phyloP scores from a whole-genome alignment of 2,888 invertebrate genomes.

The Nemoura dubitans region DNA sequence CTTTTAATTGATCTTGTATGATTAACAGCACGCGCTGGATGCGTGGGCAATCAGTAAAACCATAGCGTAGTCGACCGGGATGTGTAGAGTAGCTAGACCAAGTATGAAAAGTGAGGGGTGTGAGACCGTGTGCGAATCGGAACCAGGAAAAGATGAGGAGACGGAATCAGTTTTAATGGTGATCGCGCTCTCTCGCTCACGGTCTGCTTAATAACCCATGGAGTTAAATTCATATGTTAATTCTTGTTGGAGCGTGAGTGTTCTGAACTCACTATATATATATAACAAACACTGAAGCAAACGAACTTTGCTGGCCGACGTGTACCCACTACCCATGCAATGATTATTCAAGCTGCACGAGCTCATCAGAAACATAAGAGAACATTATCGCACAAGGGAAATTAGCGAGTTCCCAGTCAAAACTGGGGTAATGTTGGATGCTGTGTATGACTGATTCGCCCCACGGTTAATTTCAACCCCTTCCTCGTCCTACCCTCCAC shows the following conservation, averaged over 20 bases:
- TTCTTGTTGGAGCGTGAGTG: conserved; percentile 16
- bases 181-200: neutral
- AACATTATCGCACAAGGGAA: conserved; percentile 35
- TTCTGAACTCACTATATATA: neutral
- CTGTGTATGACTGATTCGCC: conserved; percentile 27
- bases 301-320: conserved; percentile 27
- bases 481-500: conserved; percentile 15
- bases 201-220: conserved; percentile 47
- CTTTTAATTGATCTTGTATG: neutral
- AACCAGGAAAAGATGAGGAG: neutral
- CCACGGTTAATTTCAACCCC: conserved; percentile 35
- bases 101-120: neutral
- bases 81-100: neutral
- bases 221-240: conserved; percentile 51
- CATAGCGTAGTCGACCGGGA: neutral
- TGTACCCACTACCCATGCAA: neutral
- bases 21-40: neutral
- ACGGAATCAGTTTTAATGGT: conserved; percentile 26
- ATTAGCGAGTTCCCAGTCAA: conserved; percentile 36
- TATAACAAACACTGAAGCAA: neutral
- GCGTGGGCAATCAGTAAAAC: too few relatives aligned
- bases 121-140: neutral
- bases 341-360: conserved; percentile 35
- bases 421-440: neutral
- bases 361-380: conserved; percentile 22